Base-by-base conservation (phyloP, 1,140 invertebrate species). In the Araneus ventricosus region DNA sequence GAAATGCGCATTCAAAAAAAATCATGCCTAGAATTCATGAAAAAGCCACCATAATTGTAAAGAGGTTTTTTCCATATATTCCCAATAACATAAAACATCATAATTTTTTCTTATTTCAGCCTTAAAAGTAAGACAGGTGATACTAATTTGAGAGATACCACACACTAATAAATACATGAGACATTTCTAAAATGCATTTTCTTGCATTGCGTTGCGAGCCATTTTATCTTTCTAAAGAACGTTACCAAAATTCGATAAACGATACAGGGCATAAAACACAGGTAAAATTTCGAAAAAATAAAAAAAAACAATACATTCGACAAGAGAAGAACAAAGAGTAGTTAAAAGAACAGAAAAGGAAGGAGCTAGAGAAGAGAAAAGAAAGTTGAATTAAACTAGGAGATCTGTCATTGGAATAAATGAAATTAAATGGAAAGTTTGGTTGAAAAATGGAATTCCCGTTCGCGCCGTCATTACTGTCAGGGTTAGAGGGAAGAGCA, bases 371-470 rank as follows among this genome's bases (percentile, higher is more conserved):
- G 45, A 41, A 39, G 39, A 20, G 22, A 8, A 52, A 27, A 84
- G 22, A 41, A 41, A 45, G 37, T 34, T 24, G n/a, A 63, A 63
- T 63, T 37, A 39, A 79, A 41, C 39, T n/a, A n/a, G 37, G 20
- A 30, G n/a, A 84, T 22, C 34, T 84, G 80, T 41, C 37, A 37
- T 7, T n/a, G 39, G 80, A 45, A 84, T n/a, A 84, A 84, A 84
- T 84, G 80, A 84, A 84, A 84, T 84, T 84, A 84, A 84, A 84
- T 52, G 80, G 39, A 84, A 45, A 41, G 30, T 52, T 22, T n/a
- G 22, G 39, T 39, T 45, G 80, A 84, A 41, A 84, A 84, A 84
- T 52, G 41, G 41, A 45, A 52, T 41, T 84, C 41, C 39, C n/a
- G 34, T 41, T 20, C 24, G 39, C 41, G 24, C 3, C 80, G 20